Base-by-base conservation (phyloP, 2,797 vertebrate species). In the Anguilla pacifica region DNA sequence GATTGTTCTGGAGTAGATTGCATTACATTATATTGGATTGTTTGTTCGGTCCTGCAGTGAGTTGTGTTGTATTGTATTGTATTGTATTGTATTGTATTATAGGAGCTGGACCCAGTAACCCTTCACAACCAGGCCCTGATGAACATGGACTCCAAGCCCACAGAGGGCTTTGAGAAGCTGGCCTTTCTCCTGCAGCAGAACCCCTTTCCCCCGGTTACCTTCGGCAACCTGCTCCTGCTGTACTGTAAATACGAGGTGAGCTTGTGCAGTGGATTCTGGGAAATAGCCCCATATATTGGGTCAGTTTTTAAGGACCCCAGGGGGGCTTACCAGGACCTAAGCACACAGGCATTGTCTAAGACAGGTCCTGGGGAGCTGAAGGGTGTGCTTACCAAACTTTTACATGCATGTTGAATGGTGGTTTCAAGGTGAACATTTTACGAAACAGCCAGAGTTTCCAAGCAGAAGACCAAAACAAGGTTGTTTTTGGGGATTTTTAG, bases 91-190 rank as follows among this genome's bases (percentile, higher is more conserved):
- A n/a, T 64, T 25, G 84, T 81, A 6, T 61, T 43, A 3, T 89
- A 97, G 92, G 98, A 99, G 93, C 90, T 99, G 90, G 98, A 99
- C 88, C 97, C 98, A 0, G 98, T 99, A 90, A 99, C 98, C 0
- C 96, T 99, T 87, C 98, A 99, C 93, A 99, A 99, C 94, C 98
- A 99, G 93, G 98, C 98, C 0, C 95, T 99, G 35, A 93, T 99
- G 95, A 98, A 99, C 93, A 99, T 99, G 98, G 98, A 98, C 89
- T 88, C 89, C 0, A 97, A 96, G 90, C 98, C 98, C 0, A 97
- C 97, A 0, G 98, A 99, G 88, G 98, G 98, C 0, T 99, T 99
- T 84, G 97, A 98, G 93, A 99, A 99, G 89, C 94, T 99, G 55
- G 97, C 98, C 90, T 99, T 99, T 90, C 96, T 99, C 82, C 95